Evolutionary conservation across 2,888 invertebrate species (phyloP), one percentile per base, ranked within the genome.

Genomic region (Onchidella celtica): DNA sequence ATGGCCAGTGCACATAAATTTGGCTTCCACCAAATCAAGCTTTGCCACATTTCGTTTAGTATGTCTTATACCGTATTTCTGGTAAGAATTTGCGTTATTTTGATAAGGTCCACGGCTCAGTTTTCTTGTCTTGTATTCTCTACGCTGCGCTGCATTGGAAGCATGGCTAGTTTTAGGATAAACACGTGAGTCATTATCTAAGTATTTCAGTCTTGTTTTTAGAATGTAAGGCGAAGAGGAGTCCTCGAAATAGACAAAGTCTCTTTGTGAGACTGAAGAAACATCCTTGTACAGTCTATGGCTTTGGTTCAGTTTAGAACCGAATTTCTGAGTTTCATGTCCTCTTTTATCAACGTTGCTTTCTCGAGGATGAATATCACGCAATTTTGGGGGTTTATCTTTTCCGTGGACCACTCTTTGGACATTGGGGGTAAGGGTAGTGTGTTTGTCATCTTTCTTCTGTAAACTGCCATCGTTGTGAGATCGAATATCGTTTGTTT

Each of bases 231-330:
- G 65, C 1, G 75, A 75, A 14, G 34, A 6, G 6, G 27, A 9
- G 29, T 75, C 75, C 34, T 47, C 75, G 63, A 65, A 75, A 65
- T 75, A 75, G 14, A 75, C 65, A 36, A 74, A 21, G n/a, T 61
- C 61, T 9, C n/a, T 24, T 4, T n/a, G n/a, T n/a, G n/a, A n/a
- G n/a, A n/a, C n/a, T n/a, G n/a, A n/a, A n/a, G n/a, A n/a, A n/a
- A n/a, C n/a, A n/a, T n/a, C n/a, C n/a, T n/a, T n/a, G n/a, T n/a
- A n/a, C n/a, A n/a, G n/a, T n/a, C n/a, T n/a, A n/a, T n/a, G n/a
- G n/a, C n/a, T n/a, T n/a, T n/a, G n/a, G n/a, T n/a, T n/a, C n/a
- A n/a, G n/a, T n/a, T n/a, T n/a, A n/a, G n/a, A n/a, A n/a, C n/a
- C n/a, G n/a, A n/a, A n/a, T n/a, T n/a, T n/a, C n/a, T n/a, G n/a